These are phyloP conservation scores for Agrochola circellaris DNA, from an alignment of 2,888 invertebrate species.

Conservation along the genomic window DNA sequence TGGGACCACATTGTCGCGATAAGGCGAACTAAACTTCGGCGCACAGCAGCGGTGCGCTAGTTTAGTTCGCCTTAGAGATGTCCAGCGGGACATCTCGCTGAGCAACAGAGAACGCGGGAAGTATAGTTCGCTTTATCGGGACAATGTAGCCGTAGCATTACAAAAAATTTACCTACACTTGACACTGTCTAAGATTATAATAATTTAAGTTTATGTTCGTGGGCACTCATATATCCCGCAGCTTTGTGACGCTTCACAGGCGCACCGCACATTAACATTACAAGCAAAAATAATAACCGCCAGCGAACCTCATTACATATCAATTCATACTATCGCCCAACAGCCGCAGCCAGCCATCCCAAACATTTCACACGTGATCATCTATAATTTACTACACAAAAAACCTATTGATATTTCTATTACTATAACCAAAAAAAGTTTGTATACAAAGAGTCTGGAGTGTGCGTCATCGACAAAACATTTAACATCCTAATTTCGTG, in stretches of 20 bases:
- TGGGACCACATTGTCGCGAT: no score
- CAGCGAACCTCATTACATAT: conserved; percentile 54
- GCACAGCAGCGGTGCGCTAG: no score
- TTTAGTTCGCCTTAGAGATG: no score
- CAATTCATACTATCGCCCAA: conserved; percentile 53
- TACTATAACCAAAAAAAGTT: conserved; percentile 72
- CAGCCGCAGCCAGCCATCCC: conserved; percentile 37
- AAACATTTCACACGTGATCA: conserved; percentile 79
- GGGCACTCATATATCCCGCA: conserved; percentile 2
- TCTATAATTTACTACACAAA: conserved; percentile 77
- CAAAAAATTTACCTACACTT: no score
- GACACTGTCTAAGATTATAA: no score
- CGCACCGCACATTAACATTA: conserved; percentile 49
- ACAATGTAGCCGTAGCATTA: no score
- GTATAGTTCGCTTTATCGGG: no score
- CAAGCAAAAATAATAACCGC: conserved; percentile 54
- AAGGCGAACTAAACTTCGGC: no score
- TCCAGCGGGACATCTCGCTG: no score
- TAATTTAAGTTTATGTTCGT: conserved; percentile 4
- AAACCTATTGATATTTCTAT: conserved; percentile 87
- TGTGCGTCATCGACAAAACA: conserved; percentile 89
- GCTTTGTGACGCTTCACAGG: conserved; percentile 28
- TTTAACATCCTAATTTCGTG: conserved; percentile 89
- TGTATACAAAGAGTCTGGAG: conserved; percentile 79
- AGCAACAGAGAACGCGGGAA: no score